Percentiles rank a stretch among this genome's conserved stretches.
These are phyloP conservation scores for Villa cingulata DNA, from an alignment of 2,888 invertebrate genomes.

Conservation along the genomic window DNA sequence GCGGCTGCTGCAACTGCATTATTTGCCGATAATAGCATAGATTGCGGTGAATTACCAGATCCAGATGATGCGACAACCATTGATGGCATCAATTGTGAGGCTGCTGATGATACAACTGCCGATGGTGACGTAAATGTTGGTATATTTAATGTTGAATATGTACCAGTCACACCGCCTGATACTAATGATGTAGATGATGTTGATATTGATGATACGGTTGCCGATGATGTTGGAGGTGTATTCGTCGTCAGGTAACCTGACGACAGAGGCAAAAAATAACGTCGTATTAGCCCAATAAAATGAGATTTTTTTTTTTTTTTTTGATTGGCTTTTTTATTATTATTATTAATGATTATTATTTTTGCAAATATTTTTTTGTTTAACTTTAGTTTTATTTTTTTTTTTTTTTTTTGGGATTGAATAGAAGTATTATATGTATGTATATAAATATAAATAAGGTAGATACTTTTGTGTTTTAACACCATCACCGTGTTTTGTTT, in stretches of 20 bases:
- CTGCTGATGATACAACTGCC: neutral
- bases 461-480: constrained; percentile 22
- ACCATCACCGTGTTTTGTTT: constrained; percentile 29
- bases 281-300: constrained; percentile 38
- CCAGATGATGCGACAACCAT: constrained; percentile 6
- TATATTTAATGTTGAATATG: constrained; percentile 21
- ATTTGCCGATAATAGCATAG: constrained; percentile 11
- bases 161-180: constrained; percentile 31
- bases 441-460: too few species aligned
- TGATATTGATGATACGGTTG: constrained; percentile 19
- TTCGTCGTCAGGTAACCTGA: constrained; percentile 39
- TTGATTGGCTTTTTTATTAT: constrained; percentile 17
- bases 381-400: too few species aligned
- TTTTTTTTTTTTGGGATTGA: too few species aligned
- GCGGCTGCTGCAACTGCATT: constrained; percentile 10
- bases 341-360: constrained; percentile 11
- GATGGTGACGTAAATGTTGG: constrained; percentile 9
- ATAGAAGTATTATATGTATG: constrained; percentile 8
- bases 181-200: constrained; percentile 24
- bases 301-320: constrained; percentile 21
- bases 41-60: constrained; percentile 6
- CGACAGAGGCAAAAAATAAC: constrained; percentile 38
- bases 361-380: neutral
- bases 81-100: constrained; percentile 6
- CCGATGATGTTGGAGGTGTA: constrained; percentile 25